These are phyloP conservation scores for Nymphalis polychloros DNA, from an alignment of 2,888 invertebrate genomes.

Conservation along the genomic window DNA sequence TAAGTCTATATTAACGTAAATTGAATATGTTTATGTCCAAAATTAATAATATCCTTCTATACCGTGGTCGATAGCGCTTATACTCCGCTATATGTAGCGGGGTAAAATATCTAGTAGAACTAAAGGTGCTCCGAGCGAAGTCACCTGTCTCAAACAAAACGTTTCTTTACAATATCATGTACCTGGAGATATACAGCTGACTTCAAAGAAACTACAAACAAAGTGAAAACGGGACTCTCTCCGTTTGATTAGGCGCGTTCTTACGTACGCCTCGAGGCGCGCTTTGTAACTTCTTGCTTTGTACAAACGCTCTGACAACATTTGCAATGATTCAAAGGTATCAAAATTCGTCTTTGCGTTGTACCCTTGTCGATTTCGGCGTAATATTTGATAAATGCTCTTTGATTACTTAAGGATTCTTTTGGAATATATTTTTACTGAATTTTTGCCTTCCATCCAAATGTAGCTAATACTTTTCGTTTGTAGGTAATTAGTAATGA, in stretches of 20 bases:
- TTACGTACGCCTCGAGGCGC: slow-evolving; percentile 66
- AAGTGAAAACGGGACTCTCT: slow-evolving; percentile 68
- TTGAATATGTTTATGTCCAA: no score
- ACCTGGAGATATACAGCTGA: slow-evolving; percentile 38
- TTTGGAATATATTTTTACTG: not conserved
- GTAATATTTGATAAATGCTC: not conserved
- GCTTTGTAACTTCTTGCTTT: slow-evolving; percentile 72
- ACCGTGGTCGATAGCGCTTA: no score
- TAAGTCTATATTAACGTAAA: no score
- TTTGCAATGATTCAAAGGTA: slow-evolving; percentile 19
- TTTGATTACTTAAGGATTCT: slow-evolving; percentile 5
- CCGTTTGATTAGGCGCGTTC: slow-evolving; percentile 77
- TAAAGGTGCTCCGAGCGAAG: slow-evolving; percentile 25
- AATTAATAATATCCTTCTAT: no score
- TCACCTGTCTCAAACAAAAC: slow-evolving; percentile 27
- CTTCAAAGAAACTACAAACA: slow-evolving; percentile 77
- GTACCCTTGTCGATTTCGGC: slow-evolving; percentile 61
- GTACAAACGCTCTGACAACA: slow-evolving; percentile 42
- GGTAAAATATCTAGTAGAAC: slow-evolving; percentile 16
- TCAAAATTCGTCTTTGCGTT: slow-evolving; percentile 15
- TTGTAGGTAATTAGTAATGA: not conserved
- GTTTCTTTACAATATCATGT: slow-evolving; percentile 37
- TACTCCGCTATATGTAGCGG: not conserved
- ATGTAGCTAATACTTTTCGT: not conserved
- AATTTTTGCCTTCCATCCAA: not conserved